Conservation (phyloP, 2,797 vertebrate species). For the Adelosebastes latens region DNA sequence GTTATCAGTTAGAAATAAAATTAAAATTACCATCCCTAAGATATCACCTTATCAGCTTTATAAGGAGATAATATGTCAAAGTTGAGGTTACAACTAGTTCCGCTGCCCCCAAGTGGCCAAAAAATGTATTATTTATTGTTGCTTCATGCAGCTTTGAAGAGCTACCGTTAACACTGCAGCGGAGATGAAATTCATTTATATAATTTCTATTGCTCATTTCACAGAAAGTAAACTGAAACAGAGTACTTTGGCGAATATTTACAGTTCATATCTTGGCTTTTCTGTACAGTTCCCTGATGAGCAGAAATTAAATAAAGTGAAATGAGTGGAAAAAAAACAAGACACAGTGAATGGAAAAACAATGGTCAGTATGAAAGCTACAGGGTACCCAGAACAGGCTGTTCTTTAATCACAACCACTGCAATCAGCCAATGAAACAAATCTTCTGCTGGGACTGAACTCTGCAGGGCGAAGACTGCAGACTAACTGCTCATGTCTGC, state of each 20-base stretch:
- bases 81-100: not conserved
- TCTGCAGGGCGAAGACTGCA: not conserved
- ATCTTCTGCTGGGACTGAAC: not conserved
- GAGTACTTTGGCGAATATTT: not conserved
- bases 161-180: not conserved
- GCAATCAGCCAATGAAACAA: not conserved
- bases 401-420: not conserved
- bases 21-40: no score
- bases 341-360: not conserved
- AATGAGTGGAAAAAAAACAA: not conserved
- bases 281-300: not conserved
- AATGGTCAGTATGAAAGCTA: not conserved
- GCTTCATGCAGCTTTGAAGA: not conserved
- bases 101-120: not conserved
- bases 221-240: not conserved
- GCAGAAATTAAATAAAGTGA: not conserved
- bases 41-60: no score
- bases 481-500: slow-evolving; percentile 20
- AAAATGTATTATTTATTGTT: not conserved
- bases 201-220: not conserved
- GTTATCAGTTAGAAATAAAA: no score
- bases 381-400: not conserved
- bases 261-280: not conserved
- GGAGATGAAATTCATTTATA: not conserved
- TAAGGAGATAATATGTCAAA: not conserved